Conservation (phyloP, 2,797 vertebrate genomes). For the Alcedo atthis region DNA sequence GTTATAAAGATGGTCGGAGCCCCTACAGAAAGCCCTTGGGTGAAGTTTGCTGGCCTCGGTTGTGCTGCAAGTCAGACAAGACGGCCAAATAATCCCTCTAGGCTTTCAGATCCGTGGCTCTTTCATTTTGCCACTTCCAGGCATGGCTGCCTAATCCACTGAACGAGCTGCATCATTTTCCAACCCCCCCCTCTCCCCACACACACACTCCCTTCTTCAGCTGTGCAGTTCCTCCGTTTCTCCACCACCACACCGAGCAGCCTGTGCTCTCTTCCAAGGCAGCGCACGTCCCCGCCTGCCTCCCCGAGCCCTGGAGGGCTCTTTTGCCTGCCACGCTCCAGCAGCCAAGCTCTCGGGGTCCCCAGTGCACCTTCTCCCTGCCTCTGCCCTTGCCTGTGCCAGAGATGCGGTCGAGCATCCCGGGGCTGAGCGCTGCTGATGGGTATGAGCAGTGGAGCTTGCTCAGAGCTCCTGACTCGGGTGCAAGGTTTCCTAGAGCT, state of each 20-base stretch:
- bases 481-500: constrained; percentile 18
- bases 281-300: constrained; percentile 19
- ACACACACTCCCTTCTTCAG: neutral
- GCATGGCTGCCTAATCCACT: constrained; percentile 26
- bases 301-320: constrained; percentile 35
- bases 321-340: constrained; percentile 32
- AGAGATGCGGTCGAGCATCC: neutral
- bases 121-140: constrained; percentile 32
- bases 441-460: neutral
- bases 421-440: neutral
- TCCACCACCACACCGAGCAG: neutral
- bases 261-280: constrained; percentile 44
- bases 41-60: neutral
- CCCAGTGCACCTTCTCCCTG: neutral
- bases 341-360: neutral
- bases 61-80: neutral
- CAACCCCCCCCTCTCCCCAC: neutral
- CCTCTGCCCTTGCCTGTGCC: neutral
- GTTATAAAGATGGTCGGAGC: neutral
- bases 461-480: neutral
- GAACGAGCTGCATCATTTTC: constrained; percentile 42
- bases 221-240: neutral
- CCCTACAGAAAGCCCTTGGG: neutral
- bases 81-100: neutral
- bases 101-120: neutral